Conservation (phyloP, 1,140 invertebrate species). For the Leptinotarsa lineolata region DNA sequence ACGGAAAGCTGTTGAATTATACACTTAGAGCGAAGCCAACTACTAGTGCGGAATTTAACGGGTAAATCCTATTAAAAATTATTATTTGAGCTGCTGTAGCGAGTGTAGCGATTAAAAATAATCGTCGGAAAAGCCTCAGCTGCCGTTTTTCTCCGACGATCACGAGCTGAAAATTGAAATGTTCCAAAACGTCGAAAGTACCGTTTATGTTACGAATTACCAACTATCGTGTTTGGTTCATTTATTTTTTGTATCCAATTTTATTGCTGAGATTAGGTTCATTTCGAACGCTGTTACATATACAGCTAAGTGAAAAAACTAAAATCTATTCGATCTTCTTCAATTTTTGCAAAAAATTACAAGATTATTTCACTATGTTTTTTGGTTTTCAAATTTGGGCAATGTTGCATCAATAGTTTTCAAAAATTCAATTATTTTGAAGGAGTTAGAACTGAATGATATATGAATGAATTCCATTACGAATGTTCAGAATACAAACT, state of each 20-base stretch:
- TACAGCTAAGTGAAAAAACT: neutral
- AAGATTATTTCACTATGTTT: no score
- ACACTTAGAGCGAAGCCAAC: neutral
- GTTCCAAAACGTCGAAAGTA: conserved; percentile 10
- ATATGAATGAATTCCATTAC: no score
- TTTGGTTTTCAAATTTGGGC: no score
- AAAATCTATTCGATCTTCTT: no score
- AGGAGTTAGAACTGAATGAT: no score
- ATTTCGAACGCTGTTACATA: neutral
- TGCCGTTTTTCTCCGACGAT: conserved; percentile 30
- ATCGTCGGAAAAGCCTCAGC: conserved; percentile 31
- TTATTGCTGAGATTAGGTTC: neutral
- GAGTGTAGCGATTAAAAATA: conserved; percentile 33
- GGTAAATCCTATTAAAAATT: conserved; percentile 26
- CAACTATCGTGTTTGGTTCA: neutral
- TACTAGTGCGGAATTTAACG: conserved; percentile 10
- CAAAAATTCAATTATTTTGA: no score
- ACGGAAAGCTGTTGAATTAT: neutral
- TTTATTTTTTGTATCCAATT: neutral
- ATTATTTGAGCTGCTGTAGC: conserved; percentile 21
- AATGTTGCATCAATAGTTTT: no score
- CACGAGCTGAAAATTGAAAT: conserved; percentile 28
- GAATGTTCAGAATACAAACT: no score
- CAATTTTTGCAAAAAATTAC: no score
- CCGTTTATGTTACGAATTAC: conserved; percentile 28